A percentile compares a stretch with the other conserved stretches of the same genome.
Conservation (phyloP, 2,888 invertebrate species). For the Polietes domitor region DNA sequence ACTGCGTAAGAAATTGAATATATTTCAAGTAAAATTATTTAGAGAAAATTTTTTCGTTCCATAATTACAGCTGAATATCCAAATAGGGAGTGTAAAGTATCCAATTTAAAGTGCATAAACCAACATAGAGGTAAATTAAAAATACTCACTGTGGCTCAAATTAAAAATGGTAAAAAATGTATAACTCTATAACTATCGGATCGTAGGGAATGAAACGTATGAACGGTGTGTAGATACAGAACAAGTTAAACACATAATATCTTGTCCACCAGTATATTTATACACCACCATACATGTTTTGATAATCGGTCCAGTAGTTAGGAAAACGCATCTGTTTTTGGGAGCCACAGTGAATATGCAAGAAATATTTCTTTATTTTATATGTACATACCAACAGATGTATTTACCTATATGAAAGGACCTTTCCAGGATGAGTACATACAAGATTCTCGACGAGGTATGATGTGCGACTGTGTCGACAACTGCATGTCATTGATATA, state of each 20-base stretch:
- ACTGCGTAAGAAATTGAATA: slow-evolving; percentile 63
- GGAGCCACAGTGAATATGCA: too few species aligned
- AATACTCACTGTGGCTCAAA: too few species aligned
- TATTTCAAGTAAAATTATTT: not conserved
- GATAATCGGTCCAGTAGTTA: too few species aligned
- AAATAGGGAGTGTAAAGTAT: slow-evolving; percentile 70
- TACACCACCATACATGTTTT: too few species aligned
- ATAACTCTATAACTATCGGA: too few species aligned
- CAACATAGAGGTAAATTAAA: slow-evolving; percentile 68
- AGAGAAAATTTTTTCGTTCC: not conserved
- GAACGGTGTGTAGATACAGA: too few species aligned
- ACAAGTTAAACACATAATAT: too few species aligned
- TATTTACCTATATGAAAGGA: slow-evolving; percentile 71
- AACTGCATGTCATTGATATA: slow-evolving; percentile 74
- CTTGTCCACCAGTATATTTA: too few species aligned
- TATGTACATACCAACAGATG: too few species aligned
- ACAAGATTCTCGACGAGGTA: slow-evolving; percentile 71
- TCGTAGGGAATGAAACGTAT: too few species aligned
- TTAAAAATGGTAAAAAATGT: too few species aligned
- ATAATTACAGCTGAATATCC: not conserved
- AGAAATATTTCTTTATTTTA: not conserved
- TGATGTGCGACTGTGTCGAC: slow-evolving; percentile 73
- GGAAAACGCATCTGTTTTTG: too few species aligned
- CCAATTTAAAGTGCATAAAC: slow-evolving; percentile 74
- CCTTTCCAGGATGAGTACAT: slow-evolving; percentile 70